Evolutionary conservation across 2,888 invertebrate genomes (phyloP), one percentile per base, ranked within the genome.

Genomic region (Hydropsyche betteni): DNA sequence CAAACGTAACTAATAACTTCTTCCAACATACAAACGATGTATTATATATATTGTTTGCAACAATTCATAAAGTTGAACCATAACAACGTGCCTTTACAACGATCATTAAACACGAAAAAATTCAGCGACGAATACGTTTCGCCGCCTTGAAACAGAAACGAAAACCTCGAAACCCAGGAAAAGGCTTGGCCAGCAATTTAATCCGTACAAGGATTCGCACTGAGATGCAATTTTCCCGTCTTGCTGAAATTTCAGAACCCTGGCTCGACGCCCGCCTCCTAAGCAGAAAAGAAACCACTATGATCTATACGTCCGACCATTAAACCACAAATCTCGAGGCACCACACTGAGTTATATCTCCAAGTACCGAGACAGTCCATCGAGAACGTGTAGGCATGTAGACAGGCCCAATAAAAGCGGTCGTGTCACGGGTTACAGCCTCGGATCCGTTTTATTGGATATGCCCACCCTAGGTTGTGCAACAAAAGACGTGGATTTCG

Each of bases 371-470:
- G 44, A 44, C 44, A 44, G 44, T 44, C 10, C 10, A 10, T 44
- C 6, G 10, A 44, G 12, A 34, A 50, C 34, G 52, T 70, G 70
- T 53, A 34, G 70, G 53, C 53, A 52, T 24, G 69, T 69, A 16
- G 69, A 14, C 24, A 50, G 16, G 24, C 8, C 8, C 69, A 52
- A 53, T 52, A 52, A 53, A 53, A 33, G 70, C 24, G 58, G 58
- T 24, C 53, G 12, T 53, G 70, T 69, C 51, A 52, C 69, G 51
- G 52, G 51, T 50, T 69, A 50, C 16, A 52, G 34, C 53, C 33
- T 34, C 70, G 34, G 53, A 34, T 53, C 70, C 70, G 53, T 70
- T 70, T 70, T 70, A 70, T 70, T 70, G 70, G 53, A 33, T 53
- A 10, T 36, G 24, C 58, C 12, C 53, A 14, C 53, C 53, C 5